Conservation (phyloP, 2,797 vertebrate genomes). For the Myotis findleyi region DNA sequence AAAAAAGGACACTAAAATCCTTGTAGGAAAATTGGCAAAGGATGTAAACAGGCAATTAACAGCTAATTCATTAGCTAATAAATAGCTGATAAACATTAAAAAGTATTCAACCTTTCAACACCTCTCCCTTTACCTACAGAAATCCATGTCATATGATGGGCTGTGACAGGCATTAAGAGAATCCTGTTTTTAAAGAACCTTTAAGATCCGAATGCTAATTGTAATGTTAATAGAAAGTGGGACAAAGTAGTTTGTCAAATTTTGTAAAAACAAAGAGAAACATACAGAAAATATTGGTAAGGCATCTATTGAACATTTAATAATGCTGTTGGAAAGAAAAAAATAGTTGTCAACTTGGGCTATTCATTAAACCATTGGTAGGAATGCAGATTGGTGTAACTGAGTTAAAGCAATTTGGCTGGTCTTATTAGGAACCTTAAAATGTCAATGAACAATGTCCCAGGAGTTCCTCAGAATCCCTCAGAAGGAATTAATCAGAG, state of each 20-base stretch:
- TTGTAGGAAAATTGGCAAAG: slow-evolving; percentile 20
- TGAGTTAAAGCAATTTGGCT: slow-evolving; percentile 28
- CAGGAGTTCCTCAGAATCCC: neutral
- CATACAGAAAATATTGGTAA: neutral
- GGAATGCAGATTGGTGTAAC: slow-evolving; percentile 6
- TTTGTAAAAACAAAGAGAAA: neutral
- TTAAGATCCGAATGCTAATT: neutral
- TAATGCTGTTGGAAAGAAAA: slow-evolving; percentile 48
- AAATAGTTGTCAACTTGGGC: neutral
- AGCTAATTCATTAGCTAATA: neutral
- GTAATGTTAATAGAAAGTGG: slow-evolving; percentile 6
- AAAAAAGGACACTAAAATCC: neutral
- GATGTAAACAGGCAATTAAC: neutral
- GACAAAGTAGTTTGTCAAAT: neutral
- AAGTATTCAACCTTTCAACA: neutral
- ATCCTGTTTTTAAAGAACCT: neutral
- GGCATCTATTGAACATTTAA: neutral
- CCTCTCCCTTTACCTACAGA: neutral
- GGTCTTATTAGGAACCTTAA: slow-evolving; percentile 38
- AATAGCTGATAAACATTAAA: neutral
- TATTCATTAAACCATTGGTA: neutral
- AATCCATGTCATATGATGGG: neutral
- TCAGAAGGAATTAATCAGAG: neutral
- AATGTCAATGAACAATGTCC: neutral
- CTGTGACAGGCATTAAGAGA: neutral